phyloP scores from a whole-genome alignment of 2,113 vertebrate genomes.

The Plestiodon gilberti region DNA sequence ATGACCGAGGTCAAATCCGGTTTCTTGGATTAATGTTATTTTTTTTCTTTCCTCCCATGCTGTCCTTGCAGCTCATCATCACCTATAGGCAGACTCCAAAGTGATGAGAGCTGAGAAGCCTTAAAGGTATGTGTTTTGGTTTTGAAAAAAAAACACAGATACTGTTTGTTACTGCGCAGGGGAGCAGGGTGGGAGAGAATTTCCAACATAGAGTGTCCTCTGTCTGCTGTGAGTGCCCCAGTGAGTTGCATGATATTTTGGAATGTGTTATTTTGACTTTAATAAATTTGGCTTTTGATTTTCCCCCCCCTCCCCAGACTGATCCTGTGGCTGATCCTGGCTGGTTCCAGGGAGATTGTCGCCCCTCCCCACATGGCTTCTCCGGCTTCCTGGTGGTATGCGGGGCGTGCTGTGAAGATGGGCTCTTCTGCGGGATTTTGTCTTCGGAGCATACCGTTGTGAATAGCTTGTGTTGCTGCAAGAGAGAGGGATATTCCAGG shows the following conservation, averaged over 20 bases:
- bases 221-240: too few relatives aligned
- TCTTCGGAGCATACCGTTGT: constrained; percentile 15
- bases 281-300: neutral
- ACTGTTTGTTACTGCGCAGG: too few relatives aligned
- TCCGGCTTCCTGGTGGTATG: constrained; percentile 46
- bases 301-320: constrained; percentile 59
- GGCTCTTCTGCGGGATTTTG: constrained; percentile 48
- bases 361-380: constrained; percentile 30
- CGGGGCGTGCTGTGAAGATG: constrained; percentile 56
- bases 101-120: constrained; percentile 80
- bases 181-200: neutral
- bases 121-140: constrained; percentile 63
- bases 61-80: constrained; percentile 70
- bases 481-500: constrained; percentile 23
- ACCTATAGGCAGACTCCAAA: constrained; percentile 74
- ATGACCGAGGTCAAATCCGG: neutral
- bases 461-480: constrained; percentile 24
- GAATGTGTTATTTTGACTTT: neutral
- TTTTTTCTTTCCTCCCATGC: constrained; percentile 19
- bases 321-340: constrained; percentile 42
- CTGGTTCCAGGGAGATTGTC: constrained; percentile 48
- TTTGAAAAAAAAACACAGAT: neutral
- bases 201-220: neutral
- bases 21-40: neutral
- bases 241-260: neutral